Conservation (phyloP, 1,140 invertebrate genomes). For the Choristoneura fumiferana region DNA sequence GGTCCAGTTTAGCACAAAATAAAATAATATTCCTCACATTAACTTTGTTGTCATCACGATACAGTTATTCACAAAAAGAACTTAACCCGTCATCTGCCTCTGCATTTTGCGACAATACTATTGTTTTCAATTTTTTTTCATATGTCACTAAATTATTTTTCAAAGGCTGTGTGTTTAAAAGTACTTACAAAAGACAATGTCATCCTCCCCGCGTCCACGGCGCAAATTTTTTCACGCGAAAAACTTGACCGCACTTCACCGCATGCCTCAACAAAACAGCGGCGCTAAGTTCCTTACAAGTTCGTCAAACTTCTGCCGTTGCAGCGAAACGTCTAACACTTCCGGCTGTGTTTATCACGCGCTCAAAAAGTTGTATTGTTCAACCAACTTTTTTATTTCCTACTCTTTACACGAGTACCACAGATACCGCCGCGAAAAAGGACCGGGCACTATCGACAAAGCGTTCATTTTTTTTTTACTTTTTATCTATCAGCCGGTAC, state of each 20-base stretch:
- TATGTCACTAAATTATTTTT: no score
- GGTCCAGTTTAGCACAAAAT: no score
- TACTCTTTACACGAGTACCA: conserved; percentile 40
- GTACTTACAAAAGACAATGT: conserved; percentile 75
- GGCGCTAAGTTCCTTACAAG: not conserved
- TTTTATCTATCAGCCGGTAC: conserved; percentile 69
- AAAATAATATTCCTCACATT: no score
- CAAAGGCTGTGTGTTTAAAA: conserved; percentile 21
- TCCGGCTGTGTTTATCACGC: conserved; percentile 28
- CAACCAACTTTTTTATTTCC: not conserved
- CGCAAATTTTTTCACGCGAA: conserved; percentile 38
- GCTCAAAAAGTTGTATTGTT: conserved; percentile 53
- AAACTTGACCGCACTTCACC: not conserved
- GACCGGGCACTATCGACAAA: conserved; percentile 66
- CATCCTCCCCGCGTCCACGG: conserved; percentile 58
- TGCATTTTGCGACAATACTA: no score
- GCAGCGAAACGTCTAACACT: not conserved
- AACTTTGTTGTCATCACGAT: no score
- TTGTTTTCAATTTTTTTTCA: no score
- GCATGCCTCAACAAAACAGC: not conserved
- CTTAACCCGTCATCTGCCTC: no score
- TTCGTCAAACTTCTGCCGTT: not conserved
- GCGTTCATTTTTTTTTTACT: conserved; percentile 59
- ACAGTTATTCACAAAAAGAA: no score
- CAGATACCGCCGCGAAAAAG: conserved; percentile 57